Conservation (phyloP, 1,140 invertebrate genomes). For the Caenorhabditis briggsae region DNA sequence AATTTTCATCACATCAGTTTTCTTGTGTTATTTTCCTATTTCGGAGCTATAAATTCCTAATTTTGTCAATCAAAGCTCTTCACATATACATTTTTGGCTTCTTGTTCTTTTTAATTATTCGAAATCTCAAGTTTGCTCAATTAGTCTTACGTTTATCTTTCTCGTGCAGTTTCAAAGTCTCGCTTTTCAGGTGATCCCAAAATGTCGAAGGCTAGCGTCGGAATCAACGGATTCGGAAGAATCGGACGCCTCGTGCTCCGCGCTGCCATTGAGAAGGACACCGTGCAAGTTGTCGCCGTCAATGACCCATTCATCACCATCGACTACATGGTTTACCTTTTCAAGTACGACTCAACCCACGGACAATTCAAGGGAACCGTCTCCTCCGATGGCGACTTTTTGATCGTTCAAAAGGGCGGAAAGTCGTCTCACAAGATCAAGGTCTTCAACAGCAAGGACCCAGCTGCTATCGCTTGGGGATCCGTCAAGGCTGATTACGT, state of each 20-base stretch:
- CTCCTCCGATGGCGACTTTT: conserved; percentile 83
- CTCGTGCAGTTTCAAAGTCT: no score
- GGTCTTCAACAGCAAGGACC: conserved; percentile 79
- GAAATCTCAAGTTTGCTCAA: no score
- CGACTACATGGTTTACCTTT: conserved; percentile 88
- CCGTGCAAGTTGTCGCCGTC: conserved; percentile 80
- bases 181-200: not conserved
- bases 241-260: conserved; percentile 95
- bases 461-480: conserved; percentile 90
- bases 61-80: no score
- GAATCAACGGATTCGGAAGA: conserved; percentile 85
- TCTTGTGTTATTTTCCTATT: no score
- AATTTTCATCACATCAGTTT: no score
- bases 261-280: conserved; percentile 86
- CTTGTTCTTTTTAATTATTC: no score
- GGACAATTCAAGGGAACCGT: conserved; percentile 90
- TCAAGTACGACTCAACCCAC: conserved; percentile 97
- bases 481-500: conserved; percentile 90
- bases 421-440: conserved; percentile 58
- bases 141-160: no score
- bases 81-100: no score
- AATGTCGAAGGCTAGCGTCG: conserved; percentile 63
- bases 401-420: conserved; percentile 85
- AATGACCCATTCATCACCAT: conserved; percentile 81
- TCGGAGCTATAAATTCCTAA: no score